Conservation (phyloP, 2,113 vertebrate genomes). For the Limanda limanda region DNA sequence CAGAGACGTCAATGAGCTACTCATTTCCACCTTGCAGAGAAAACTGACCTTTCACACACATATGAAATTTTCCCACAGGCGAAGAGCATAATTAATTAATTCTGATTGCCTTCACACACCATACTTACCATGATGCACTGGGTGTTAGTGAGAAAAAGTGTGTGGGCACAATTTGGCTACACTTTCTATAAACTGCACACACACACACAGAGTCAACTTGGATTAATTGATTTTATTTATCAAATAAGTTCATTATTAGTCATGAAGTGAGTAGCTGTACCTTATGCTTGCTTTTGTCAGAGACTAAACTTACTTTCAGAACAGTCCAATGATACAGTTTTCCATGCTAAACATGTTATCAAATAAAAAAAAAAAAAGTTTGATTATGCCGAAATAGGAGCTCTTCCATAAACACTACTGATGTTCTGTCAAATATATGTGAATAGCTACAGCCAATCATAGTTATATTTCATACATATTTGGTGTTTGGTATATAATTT, state of each 20-base stretch:
- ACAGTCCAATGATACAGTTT: too few relatives aligned
- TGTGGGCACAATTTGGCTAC: constrained; percentile 40
- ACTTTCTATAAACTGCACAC: constrained; percentile 33
- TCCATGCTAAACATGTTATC: background rate
- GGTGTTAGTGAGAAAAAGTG: constrained; percentile 28
- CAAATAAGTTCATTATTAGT: too few relatives aligned
- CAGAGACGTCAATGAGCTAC: constrained; percentile 1
- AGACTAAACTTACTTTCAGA: too few relatives aligned
- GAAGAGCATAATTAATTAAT: constrained; percentile 60
- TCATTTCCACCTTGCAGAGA: constrained; percentile 43
- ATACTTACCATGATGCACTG: constrained; percentile 47
- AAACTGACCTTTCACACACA: constrained; percentile 63
- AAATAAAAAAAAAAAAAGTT: background rate
- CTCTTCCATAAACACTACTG: too few relatives aligned
- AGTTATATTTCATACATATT: too few relatives aligned
- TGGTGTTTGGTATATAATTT: too few relatives aligned
- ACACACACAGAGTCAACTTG: background rate
- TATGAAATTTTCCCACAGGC: constrained; percentile 54
- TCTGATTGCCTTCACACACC: constrained; percentile 38
- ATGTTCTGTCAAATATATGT: too few relatives aligned
- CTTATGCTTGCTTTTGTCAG: background rate
- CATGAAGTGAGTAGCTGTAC: background rate
- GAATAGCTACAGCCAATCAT: too few relatives aligned
- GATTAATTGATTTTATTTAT: background rate
- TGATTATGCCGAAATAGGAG: too few relatives aligned